Evolutionary conservation across 2,888 invertebrate genomes (phyloP), one percentile per base, ranked within the genome.

Genomic region (Watsonalla cultraria): DNA sequence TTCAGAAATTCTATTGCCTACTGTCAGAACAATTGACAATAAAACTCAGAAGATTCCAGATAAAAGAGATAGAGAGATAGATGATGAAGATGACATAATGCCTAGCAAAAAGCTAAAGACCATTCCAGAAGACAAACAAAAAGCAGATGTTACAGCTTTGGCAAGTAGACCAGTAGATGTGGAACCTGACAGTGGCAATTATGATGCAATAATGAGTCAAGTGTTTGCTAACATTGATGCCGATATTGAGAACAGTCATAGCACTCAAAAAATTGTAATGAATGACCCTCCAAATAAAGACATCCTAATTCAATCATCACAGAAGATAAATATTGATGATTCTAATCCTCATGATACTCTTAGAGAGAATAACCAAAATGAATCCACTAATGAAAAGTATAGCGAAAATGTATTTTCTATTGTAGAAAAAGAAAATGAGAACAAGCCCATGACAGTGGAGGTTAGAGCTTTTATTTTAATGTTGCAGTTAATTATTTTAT

Each of bases 321-420:
- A 42, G 11, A 42, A 11, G 0, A 11, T 42, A 1, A 8, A 42
- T 42, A 42, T 42, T 11, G 11, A 11, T 6, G 42, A 11, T 11
- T 11, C 11, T 2, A 42, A 11, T 11, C 42, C 42, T 11, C 42
- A 11, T 42, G 42, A 8, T 2, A 11, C 42, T 42, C 5, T 11
- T 11, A 42, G 11, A 2, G 42, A 42, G 11, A 11, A 11, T 42
- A 11, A 8, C 42, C 6, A 52, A 52, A 63, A 68, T 57, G 56
- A 66, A 35, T 55, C 64, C 48, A 51, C 62, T 24, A 67, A 70
- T 64, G 70, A 74, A 51, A 81, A 80, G 54, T 73, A 76, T 52
- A 90, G 90, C 72, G 88, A 89, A 74, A 88, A 84, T 72, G 58
- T 90, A 13, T 89, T 90, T 72, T 82, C 88, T 14, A 60, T 80